Base-by-base conservation (phyloP, 1,140 invertebrate species). In the Atta colombica region DNA sequence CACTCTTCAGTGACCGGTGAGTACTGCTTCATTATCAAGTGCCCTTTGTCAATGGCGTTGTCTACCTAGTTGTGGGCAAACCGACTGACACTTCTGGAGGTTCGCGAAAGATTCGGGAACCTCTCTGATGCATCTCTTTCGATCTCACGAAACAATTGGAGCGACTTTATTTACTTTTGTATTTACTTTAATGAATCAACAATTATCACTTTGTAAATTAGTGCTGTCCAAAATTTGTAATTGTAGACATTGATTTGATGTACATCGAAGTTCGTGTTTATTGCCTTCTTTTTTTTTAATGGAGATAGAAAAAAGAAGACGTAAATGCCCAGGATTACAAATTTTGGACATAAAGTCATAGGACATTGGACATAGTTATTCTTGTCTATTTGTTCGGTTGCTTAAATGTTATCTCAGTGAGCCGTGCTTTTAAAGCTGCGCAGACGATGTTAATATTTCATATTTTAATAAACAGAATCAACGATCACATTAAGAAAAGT, bases 1-100 rank as follows among this genome's bases (percentile, higher is more conserved):
- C 69, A 45, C 25, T 61, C 69, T 61, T 58, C 69, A 74, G n/a
- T 51, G 39, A 75, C 39, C 80, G 80, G 80, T 84, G 69, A 84
- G 80, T 84, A 75, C 18, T 28, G 55, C 80, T 61, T 69, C 66
- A 21, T 25, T 49, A 63, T 75, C 55, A 39, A 84, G 69, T 75
- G 25, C 55, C 14, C 68, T 82, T 74, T 72, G 69, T 61, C 69
- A 71, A 8, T 18, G 18, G 39, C 25, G 25, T 45, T 45, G 39
- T 74, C 49, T 68, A 31, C 49, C 51, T 80, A 18, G 35, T 61
- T 39, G 60, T 25, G 25, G 25, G 6, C 61, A 51, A 78, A 78
- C 12, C 39, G 45, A 51, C 25, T 49, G 51, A 31, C 72, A 75
- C 16, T 75, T 75, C 53, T 58, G 58, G 6, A 60, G n/a, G 6